These are phyloP conservation scores for Pituophis catenifer DNA, from an alignment of 2,113 vertebrate species.

Conservation along the genomic window DNA sequence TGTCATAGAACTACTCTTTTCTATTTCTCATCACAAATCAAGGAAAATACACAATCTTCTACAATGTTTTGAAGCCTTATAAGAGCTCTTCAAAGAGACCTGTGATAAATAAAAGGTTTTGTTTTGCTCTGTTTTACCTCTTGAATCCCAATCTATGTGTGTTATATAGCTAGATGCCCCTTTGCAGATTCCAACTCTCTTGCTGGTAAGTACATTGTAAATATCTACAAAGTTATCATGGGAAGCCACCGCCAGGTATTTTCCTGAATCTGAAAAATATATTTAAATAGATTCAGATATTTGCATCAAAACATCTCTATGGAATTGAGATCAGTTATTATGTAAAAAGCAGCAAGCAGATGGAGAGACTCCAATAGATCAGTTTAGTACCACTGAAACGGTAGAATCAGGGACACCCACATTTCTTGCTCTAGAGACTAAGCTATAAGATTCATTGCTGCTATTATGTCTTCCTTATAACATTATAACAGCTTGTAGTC, in stretches of 20 bases:
- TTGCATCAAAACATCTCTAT: not conserved
- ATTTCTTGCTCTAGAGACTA: not conserved
- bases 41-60: not conserved
- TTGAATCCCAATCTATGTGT: conserved; percentile 95
- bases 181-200: conserved; percentile 95
- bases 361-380: not conserved
- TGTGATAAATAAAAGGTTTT: not conserved
- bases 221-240: conserved; percentile 98
- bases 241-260: conserved; percentile 96
- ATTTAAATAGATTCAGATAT: conserved; percentile 23
- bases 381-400: not conserved
- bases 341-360: not conserved
- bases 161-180: conserved; percentile 91
- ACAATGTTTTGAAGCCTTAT: not conserved
- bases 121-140: conserved; percentile 73
- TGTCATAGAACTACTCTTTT: not conserved
- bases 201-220: conserved; percentile 95
- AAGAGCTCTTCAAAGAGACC: not conserved
- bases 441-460: not conserved
- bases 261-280: conserved; percentile 82
- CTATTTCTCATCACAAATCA: not conserved
- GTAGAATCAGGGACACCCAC: not conserved
- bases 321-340: not conserved
- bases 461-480: not conserved
- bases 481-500: not conserved